Conservation (phyloP, 2,113 vertebrate species). For the Ramphastos sulfuratus region DNA sequence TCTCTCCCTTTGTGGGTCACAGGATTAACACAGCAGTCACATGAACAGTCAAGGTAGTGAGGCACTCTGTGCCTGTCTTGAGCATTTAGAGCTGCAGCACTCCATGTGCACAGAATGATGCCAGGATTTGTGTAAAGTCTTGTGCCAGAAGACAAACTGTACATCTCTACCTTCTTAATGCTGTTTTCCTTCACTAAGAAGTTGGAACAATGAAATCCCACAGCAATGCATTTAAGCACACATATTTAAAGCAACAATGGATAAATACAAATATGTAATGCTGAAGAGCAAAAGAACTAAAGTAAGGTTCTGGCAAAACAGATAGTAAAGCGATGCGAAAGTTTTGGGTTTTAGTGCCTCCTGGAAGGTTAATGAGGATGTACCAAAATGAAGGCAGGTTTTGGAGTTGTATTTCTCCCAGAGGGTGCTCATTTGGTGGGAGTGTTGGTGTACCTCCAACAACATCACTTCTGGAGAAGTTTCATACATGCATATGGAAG, state of each 20-base stretch:
- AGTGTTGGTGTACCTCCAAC: neutral
- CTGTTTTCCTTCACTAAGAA: neutral
- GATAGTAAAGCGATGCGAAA: neutral
- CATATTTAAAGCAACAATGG: neutral
- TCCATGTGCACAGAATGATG: neutral
- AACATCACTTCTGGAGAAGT: neutral
- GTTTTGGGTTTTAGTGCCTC: neutral
- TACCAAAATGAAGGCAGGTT: neutral
- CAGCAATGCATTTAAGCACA: neutral
- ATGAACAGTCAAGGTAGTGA: rapidly evolving
- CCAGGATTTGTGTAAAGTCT: neutral
- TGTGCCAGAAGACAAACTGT: neutral
- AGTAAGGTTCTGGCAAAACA: neutral
- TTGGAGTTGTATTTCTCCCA: neutral
- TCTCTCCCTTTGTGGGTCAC: neutral
- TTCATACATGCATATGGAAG: neutral
- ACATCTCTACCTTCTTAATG: neutral
- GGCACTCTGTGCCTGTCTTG: neutral
- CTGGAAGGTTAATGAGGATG: neutral
- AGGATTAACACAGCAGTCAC: neutral
- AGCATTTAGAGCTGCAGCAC: neutral
- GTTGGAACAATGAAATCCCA: neutral
- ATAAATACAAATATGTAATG: neutral
- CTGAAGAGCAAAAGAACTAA: neutral
- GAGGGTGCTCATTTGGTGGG: neutral